These are phyloP conservation scores for Diarsia brunnea DNA, from an alignment of 2,888 invertebrate species.

Conservation along the genomic window DNA sequence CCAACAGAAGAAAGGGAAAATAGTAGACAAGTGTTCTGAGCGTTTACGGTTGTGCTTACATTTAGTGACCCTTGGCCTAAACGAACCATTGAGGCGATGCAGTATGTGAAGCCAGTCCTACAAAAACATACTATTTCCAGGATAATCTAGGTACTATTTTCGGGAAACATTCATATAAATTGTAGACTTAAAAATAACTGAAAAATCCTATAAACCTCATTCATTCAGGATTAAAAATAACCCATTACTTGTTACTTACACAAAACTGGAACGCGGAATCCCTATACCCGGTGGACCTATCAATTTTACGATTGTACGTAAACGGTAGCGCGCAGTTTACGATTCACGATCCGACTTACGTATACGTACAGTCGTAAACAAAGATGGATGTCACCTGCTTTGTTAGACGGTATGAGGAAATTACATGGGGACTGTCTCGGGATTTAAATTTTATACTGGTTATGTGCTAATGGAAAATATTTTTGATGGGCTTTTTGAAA, in stretches of 20 bases:
- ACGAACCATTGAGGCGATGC: neutral
- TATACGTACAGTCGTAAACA: conserved; percentile 59
- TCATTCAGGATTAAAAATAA: conserved; percentile 48
- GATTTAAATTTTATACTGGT: conserved; percentile 23
- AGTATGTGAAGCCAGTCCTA: neutral
- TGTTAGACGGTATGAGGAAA: conserved; percentile 40
- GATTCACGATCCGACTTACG: conserved; percentile 53
- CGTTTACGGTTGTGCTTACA: neutral
- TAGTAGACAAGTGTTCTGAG: neutral
- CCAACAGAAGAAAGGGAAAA: neutral
- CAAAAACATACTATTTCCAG: neutral
- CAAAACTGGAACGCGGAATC: conserved; percentile 52
- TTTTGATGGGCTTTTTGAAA: conserved; percentile 9
- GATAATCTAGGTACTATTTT: neutral
- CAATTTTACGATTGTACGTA: conserved; percentile 66
- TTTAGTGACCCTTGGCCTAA: neutral
- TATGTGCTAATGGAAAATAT: neutral
- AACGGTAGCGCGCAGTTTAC: conserved; percentile 61
- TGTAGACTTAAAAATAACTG: neutral
- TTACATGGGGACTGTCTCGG: conserved; percentile 26
- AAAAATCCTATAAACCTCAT: neutral
- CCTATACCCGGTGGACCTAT: conserved; percentile 58
- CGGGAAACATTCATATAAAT: neutral
- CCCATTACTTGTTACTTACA: conserved; percentile 48
- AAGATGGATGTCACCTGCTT: conserved; percentile 64